phyloP scores from a whole-genome alignment of 1,140 invertebrate species.

The Ctenoplectra terminalis region DNA sequence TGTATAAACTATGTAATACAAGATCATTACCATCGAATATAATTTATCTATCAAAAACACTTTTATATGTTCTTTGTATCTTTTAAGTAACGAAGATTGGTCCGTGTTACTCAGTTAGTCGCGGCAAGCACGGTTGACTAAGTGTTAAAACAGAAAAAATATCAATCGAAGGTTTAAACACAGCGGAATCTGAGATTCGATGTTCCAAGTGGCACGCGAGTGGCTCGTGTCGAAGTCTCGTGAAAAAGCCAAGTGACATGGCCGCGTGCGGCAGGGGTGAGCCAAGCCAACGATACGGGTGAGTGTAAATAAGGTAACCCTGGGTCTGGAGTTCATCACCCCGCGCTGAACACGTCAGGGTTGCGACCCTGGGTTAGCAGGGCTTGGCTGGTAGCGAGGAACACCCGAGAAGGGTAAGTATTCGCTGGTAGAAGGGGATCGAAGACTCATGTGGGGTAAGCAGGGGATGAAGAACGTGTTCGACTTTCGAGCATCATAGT shows the following conservation, averaged over 20 bases:
- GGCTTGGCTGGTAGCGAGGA: conserved; percentile 25
- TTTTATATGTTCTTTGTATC: too few relatives aligned
- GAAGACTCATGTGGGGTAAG: background rate
- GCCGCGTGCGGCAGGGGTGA: conserved; percentile 36
- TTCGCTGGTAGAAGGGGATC: background rate
- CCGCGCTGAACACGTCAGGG: conserved; percentile 57
- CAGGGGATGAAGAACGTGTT: conserved; percentile 5
- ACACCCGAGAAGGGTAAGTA: conserved; percentile 29
- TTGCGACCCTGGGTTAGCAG: conserved; percentile 60
- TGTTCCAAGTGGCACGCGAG: conserved; percentile 6
- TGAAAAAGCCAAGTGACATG: conserved; percentile 53
- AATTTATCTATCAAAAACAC: too few relatives aligned
- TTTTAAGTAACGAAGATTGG: too few relatives aligned
- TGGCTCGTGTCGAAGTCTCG: conserved; percentile 39
- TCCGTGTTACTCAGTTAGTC: too few relatives aligned
- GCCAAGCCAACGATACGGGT: conserved; percentile 60
- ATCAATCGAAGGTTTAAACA: background rate
- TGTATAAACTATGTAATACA: too few relatives aligned
- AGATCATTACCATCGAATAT: too few relatives aligned
- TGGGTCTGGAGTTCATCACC: conserved; percentile 61
- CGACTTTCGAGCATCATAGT: background rate
- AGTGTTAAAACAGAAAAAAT: too few relatives aligned
- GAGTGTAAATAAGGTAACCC: conserved; percentile 68
- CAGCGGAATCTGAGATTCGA: background rate
- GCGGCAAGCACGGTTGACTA: too few relatives aligned